Evolutionary conservation across 2,888 invertebrate species (phyloP).

Genomic region (Lagria hirta): DNA sequence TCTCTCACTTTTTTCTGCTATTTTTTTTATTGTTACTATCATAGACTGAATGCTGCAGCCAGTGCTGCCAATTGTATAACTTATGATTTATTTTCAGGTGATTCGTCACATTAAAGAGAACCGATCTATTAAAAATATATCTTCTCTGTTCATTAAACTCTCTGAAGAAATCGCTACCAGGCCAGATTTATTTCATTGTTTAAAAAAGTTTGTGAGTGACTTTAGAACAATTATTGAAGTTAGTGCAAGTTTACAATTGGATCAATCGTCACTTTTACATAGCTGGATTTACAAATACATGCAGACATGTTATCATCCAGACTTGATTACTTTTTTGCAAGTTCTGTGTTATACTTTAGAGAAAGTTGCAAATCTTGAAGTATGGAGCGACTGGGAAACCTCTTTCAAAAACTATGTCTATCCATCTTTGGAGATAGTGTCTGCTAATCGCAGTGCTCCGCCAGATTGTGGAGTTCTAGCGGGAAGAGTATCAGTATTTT

Average conservation of each 20-base stretch:
- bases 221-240: slow-evolving; percentile 39
- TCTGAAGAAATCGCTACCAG: slow-evolving; percentile 40
- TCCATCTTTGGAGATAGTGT: slow-evolving; percentile 41
- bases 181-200: slow-evolving; percentile 39
- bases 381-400: slow-evolving; percentile 39
- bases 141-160: slow-evolving; percentile 34
- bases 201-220: slow-evolving; percentile 42
- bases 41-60: too few species aligned
- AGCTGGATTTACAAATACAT: slow-evolving; percentile 48
- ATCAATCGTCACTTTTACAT: slow-evolving; percentile 46
- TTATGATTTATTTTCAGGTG: slow-evolving; percentile 38
- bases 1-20: too few species aligned
- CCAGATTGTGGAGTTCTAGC: slow-evolving; percentile 44
- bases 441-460: slow-evolving; percentile 33
- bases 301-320: slow-evolving; percentile 41
- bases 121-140: slow-evolving; percentile 37
- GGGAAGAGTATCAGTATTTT: slow-evolving; percentile 40
- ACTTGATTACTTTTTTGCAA: slow-evolving; percentile 42
- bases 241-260: slow-evolving; percentile 40
- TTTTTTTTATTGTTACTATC: neutral
- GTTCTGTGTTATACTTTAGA: slow-evolving; percentile 40
- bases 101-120: slow-evolving; percentile 39
- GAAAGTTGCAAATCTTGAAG: slow-evolving; percentile 29
- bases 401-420: slow-evolving; percentile 41
- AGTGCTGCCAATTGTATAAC: too few species aligned